These are phyloP conservation scores for Drosophila eohydei DNA, from an alignment of 2,888 invertebrate genomes.

Conservation along the genomic window DNA sequence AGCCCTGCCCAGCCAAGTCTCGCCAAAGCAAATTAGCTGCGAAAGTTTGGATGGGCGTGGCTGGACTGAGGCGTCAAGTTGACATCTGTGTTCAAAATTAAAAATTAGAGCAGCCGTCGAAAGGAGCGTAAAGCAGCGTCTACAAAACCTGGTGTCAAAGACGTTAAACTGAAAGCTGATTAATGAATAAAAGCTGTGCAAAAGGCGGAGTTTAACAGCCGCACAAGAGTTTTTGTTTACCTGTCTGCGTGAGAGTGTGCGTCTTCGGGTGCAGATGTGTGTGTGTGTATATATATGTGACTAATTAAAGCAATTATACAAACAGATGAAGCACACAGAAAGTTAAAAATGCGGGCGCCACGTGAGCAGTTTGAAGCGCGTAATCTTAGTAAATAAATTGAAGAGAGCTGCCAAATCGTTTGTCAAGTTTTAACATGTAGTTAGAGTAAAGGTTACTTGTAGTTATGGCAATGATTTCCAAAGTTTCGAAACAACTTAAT, in stretches of 20 bases:
- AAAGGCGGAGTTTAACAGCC: slow-evolving; percentile 19
- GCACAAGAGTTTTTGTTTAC: slow-evolving; percentile 27
- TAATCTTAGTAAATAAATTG: slow-evolving; percentile 1
- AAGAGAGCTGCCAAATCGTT: not conserved
- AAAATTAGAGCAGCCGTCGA: slow-evolving; percentile 65
- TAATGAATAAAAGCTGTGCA: slow-evolving; percentile 55
- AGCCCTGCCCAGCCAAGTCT: slow-evolving; percentile 35
- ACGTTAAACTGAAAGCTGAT: slow-evolving; percentile 68
- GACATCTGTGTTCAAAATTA: slow-evolving; percentile 79
- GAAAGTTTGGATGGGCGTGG: slow-evolving; percentile 43
- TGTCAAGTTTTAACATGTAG: not conserved
- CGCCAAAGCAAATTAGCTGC: slow-evolving; percentile 66
- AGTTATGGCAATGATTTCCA: not conserved
- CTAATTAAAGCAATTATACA: slow-evolving; percentile 70
- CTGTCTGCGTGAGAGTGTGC: not conserved
- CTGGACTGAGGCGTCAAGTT: slow-evolving; percentile 51
- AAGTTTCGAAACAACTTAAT: not conserved
- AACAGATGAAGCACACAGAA: slow-evolving; percentile 56
- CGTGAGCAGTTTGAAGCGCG: slow-evolving; percentile 4
- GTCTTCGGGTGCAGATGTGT: slow-evolving; percentile 16
- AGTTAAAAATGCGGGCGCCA: slow-evolving; percentile 23
- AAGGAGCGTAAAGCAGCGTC: slow-evolving; percentile 9
- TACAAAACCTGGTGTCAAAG: slow-evolving; percentile 57
- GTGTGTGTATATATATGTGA: slow-evolving; percentile 16
- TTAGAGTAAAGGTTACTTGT: not conserved